Percentiles rank a stretch among this genome's conserved stretches.
Evolutionary conservation across 2,888 invertebrate species (phyloP).

Genomic region (Thysanoteuthis rhombus): DNA sequence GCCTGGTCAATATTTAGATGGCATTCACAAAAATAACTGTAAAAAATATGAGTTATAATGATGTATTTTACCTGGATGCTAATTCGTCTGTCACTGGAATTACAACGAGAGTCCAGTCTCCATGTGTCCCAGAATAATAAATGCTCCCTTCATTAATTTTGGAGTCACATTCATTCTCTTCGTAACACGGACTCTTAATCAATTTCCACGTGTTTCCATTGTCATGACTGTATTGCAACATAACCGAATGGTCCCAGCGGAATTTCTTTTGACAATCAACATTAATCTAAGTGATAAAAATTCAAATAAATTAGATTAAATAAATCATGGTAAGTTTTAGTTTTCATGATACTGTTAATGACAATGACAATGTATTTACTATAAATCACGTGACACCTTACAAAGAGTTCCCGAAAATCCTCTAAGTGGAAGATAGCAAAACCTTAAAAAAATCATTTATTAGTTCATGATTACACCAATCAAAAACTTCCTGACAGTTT

Average conservation of each 20-base stretch:
- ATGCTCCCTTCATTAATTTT: slow-evolving; percentile 61
- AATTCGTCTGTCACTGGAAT: slow-evolving; percentile 62
- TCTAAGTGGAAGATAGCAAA: too few species aligned
- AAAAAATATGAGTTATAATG: too few species aligned
- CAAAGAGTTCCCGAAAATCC: too few species aligned
- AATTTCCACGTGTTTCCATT: slow-evolving; percentile 65
- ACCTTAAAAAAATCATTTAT: too few species aligned
- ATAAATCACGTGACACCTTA: too few species aligned
- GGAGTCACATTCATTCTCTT: slow-evolving; percentile 59
- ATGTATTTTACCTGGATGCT: slow-evolving; percentile 37
- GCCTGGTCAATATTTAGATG: too few species aligned
- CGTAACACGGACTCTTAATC: slow-evolving; percentile 64
- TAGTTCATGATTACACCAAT: too few species aligned
- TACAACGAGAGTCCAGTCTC: slow-evolving; percentile 64
- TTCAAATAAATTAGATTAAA: neutral
- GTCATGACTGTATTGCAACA: slow-evolving; percentile 66
- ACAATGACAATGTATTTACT: too few species aligned
- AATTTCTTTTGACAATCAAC: slow-evolving; percentile 66
- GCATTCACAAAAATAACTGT: too few species aligned
- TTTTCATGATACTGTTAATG: too few species aligned
- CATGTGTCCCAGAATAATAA: slow-evolving; percentile 65
- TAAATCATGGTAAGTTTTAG: too few species aligned
- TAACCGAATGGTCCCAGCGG: slow-evolving; percentile 64
- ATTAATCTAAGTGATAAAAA: slow-evolving; percentile 59
- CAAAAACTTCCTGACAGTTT: too few species aligned